Conservation (phyloP, 2,888 invertebrate species). For the Heliconius aoede region DNA sequence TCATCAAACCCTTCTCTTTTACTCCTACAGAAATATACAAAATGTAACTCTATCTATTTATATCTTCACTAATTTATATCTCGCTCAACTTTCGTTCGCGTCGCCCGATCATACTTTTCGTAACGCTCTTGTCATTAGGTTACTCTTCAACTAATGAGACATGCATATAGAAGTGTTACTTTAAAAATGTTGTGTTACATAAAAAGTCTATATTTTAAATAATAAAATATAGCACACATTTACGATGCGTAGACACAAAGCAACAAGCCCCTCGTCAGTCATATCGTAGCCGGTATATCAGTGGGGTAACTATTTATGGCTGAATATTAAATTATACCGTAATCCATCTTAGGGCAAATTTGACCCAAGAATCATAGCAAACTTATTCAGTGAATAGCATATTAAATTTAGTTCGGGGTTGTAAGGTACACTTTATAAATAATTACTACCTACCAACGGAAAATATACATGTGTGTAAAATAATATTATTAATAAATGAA, state of each 20-base stretch:
- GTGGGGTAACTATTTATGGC: slow-evolving; percentile 5
- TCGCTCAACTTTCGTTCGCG: too few relatives aligned
- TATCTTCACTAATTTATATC: too few relatives aligned
- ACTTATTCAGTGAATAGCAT: slow-evolving; percentile 12
- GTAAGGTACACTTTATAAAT: slow-evolving; percentile 5
- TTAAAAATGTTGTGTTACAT: neutral
- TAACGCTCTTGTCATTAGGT: neutral
- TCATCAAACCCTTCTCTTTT: too few relatives aligned
- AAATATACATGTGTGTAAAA: neutral
- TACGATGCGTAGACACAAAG: neutral
- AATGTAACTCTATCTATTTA: too few relatives aligned
- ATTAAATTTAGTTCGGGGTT: slow-evolving; percentile 10
- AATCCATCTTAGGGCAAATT: slow-evolving; percentile 23
- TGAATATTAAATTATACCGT: slow-evolving; percentile 19
- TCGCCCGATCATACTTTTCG: too few relatives aligned
- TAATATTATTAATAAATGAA: neutral
- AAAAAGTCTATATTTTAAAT: neutral
- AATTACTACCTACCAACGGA: neutral
- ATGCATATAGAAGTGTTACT: neutral
- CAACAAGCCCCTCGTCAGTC: slow-evolving; percentile 17
- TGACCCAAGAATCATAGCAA: slow-evolving; percentile 8
- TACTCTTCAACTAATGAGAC: too few relatives aligned
- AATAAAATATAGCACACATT: neutral
- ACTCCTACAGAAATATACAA: too few relatives aligned
- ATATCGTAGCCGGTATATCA: slow-evolving; percentile 16